Evolutionary conservation across 2,113 vertebrate species (phyloP), one percentile per base, ranked within the genome.

Genomic region (Zapornia atra): DNA sequence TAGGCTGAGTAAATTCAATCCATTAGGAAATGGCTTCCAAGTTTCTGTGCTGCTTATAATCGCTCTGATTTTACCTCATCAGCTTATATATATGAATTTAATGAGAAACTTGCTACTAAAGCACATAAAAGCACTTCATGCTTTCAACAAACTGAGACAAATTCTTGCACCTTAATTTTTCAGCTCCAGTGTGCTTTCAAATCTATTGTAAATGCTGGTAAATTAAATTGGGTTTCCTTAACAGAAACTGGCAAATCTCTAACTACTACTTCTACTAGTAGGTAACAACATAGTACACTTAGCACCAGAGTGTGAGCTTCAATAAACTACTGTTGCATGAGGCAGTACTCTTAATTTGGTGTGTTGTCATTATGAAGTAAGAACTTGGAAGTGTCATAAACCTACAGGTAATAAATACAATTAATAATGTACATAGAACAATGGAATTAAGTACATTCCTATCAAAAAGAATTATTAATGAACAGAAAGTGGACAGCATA

Each of bases 401-500:
- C 92, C 81, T 97, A 78, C 77, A 91, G 87, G 82, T 93, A 97
- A 96, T 98, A 98, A 98, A 98, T 97, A 95, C 80, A 96, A 94
- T 98, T 98, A 98, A 97, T 98, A 98, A 95, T 97, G 85, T 97
- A 98, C 97, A 98, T 97, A 98, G 97, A 96, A 97, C 94, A 98
- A 96, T 96, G 95, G 70, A 97, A 97, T 98, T 97, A 96, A 96
- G 75, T 90, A 84, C 70, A 80, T 96, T 98, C 90, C 70, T 96
- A 95, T 97, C 48, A 96, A 79, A 98, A 97, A 96, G 96, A 98
- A 98, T 98, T 97, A 96, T 98, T 98, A 97, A 96, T 98, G 98
- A 98, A 98, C 98, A 97, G 96, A 97, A 98, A 98, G 97, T 98
- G 98, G 98, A 98, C 98, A 98, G 90, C 98, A 98, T 98, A 93